Evolutionary conservation across 2,888 invertebrate species (phyloP).

Genomic region (Operophtera brumata): DNA sequence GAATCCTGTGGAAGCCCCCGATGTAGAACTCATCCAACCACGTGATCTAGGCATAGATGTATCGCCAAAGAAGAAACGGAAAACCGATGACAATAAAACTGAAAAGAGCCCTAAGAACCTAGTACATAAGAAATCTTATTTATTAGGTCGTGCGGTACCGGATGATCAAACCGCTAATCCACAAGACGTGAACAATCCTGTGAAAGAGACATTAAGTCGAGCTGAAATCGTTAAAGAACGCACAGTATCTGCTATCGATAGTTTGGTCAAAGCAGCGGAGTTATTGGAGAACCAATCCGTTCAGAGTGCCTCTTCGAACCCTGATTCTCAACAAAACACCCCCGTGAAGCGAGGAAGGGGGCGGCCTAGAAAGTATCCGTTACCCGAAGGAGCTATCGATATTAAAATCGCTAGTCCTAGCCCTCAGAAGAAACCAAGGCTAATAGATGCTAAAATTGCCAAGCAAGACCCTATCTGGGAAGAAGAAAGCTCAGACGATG

Average conservation of each 20-base stretch:
- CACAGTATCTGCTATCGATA: slow-evolving; percentile 70
- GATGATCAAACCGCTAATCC: slow-evolving; percentile 42
- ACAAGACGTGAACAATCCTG: slow-evolving; percentile 36
- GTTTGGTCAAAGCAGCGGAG: slow-evolving; percentile 73
- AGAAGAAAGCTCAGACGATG: slow-evolving; percentile 55
- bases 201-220: slow-evolving; percentile 43
- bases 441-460: slow-evolving; percentile 53
- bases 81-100: slow-evolving; percentile 54
- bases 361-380: slow-evolving; percentile 70
- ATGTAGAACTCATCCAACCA: slow-evolving; percentile 71
- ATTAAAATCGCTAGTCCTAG: slow-evolving; percentile 53
- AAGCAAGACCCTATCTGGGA: slow-evolving; percentile 44
- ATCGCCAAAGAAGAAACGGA: slow-evolving; percentile 69
- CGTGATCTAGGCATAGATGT: slow-evolving; percentile 57
- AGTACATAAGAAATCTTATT: slow-evolving; percentile 68
- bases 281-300: slow-evolving; percentile 67
- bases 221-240: slow-evolving; percentile 44
- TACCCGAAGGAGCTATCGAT: slow-evolving; percentile 50
- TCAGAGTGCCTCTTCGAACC: slow-evolving; percentile 34
- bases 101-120: slow-evolving; percentile 59
- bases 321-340: slow-evolving; percentile 49
- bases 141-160: slow-evolving; percentile 53
- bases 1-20: slow-evolving; percentile 70
- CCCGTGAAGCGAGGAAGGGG: slow-evolving; percentile 71
- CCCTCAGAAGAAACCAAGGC: slow-evolving; percentile 64